phyloP scores from a whole-genome alignment of 2,797 vertebrate species.

The Leptatherina wallacei region DNA sequence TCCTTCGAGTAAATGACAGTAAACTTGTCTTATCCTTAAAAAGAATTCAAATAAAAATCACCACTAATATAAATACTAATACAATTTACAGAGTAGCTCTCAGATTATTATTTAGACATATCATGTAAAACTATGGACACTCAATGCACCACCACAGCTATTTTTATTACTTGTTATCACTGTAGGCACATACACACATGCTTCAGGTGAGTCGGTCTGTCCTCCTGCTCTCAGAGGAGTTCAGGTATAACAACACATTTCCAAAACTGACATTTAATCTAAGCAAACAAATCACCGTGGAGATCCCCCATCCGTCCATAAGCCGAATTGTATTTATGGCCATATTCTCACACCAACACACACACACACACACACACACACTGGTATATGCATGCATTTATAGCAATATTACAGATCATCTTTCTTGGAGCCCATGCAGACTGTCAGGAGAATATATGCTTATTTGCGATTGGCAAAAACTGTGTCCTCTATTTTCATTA shows the following conservation, averaged over 20 bases:
- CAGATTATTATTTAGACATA: too few species aligned
- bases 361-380: too few species aligned
- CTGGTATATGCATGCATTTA: slow-evolving; percentile 48
- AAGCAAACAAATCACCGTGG: slow-evolving; percentile 83
- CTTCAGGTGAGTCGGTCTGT: slow-evolving; percentile 26
- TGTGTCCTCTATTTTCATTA: slow-evolving; percentile 76
- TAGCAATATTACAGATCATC: slow-evolving; percentile 55
- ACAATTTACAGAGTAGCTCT: background rate
- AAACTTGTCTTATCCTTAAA: background rate
- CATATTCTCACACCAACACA: slow-evolving; percentile 32
- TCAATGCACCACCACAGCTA: slow-evolving; percentile 14
- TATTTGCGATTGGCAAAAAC: slow-evolving; percentile 76
- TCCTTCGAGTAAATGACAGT: background rate
- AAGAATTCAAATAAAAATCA: background rate
- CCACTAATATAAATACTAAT: too few species aligned
- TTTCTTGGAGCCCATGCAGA: slow-evolving; percentile 58
- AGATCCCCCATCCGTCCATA: slow-evolving; percentile 69
- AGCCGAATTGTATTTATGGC: slow-evolving; percentile 62
- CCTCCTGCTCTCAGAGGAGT: slow-evolving; percentile 54
- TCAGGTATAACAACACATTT: slow-evolving; percentile 80
- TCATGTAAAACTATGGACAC: background rate
- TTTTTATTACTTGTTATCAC: slow-evolving; percentile 39
- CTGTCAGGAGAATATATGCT: slow-evolving; percentile 77
- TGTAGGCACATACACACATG: slow-evolving; percentile 11
- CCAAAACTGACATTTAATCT: slow-evolving; percentile 85